These are phyloP conservation scores for Ophiothrix spiculata DNA, from an alignment of 35 echinoderm and acorn worm genomes.

Conservation along the genomic window DNA sequence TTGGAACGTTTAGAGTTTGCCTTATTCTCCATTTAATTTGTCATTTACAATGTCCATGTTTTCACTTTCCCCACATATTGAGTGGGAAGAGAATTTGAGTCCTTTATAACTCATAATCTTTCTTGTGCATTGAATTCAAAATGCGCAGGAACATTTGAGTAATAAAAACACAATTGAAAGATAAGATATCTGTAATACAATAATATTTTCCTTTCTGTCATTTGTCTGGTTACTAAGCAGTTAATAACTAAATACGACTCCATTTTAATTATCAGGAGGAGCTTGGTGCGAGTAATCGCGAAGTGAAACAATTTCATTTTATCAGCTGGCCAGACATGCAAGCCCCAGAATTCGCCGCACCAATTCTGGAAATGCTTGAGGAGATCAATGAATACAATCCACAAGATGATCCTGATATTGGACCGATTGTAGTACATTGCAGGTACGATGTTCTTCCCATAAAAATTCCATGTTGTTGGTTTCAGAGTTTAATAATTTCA, in stretches of 20 bases:
- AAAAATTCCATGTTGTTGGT: too few relatives aligned
- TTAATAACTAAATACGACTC: too few relatives aligned
- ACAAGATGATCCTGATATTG: not conserved
- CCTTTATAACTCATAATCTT: not conserved
- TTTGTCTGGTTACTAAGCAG: too few relatives aligned
- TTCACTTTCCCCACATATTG: too few relatives aligned
- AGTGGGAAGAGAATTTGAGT: not conserved
- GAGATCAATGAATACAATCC: not conserved
- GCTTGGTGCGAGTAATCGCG: not conserved
- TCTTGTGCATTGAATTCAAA: not conserved
- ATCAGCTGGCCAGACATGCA: slow-evolving; percentile 42
- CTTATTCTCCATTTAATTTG: not conserved
- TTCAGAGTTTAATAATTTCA: too few relatives aligned
- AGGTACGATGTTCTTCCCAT: too few relatives aligned
- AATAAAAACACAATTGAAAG: not conserved
- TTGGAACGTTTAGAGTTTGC: not conserved
- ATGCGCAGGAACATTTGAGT: not conserved
- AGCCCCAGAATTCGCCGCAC: slow-evolving; percentile 28
- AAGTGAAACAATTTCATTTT: slow-evolving; percentile 45
- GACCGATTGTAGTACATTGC: slow-evolving; percentile 43
- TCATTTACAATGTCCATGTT: too few relatives aligned
- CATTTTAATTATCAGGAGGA: not conserved
- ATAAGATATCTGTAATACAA: too few relatives aligned
- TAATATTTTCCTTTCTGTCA: too few relatives aligned
- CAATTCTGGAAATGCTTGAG: slow-evolving; percentile 4